A percentile compares a stretch with the other conserved stretches of the same genome.
These are phyloP conservation scores for Corythornis cristatus DNA, from an alignment of 2,113 vertebrate species.

Conservation along the genomic window DNA sequence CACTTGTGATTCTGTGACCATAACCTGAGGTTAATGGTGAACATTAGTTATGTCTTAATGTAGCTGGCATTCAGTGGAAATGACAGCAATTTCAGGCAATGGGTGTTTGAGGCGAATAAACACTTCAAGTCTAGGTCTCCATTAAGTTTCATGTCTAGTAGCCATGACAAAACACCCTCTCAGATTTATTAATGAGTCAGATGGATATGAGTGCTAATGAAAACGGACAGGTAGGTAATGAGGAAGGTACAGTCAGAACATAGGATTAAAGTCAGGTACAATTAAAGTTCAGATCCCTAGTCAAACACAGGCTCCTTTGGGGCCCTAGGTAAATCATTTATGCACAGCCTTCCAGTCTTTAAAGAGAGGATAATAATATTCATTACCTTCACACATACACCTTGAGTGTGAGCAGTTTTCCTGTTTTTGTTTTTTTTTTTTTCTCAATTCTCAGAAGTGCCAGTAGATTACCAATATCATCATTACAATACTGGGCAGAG, in stretches of 20 bases:
- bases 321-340: conserved; percentile 37
- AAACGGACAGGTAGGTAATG: conserved; percentile 56
- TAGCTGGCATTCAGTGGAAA: not conserved
- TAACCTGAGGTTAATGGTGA: conserved; percentile 21
- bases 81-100: not conserved
- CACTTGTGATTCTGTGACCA: conserved; percentile 11
- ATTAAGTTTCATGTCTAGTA: conserved; percentile 30
- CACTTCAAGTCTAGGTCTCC: not conserved
- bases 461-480: not conserved
- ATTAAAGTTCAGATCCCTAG: conserved; percentile 62
- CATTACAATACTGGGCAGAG: not conserved
- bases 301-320: conserved; percentile 46
- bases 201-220: conserved; percentile 48
- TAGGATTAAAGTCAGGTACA: conserved; percentile 49
- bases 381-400: conserved; percentile 16
- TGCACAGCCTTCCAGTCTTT: conserved; percentile 21
- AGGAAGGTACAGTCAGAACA: conserved; percentile 51
- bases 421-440: not conserved
- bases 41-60: not conserved
- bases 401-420: not conserved
- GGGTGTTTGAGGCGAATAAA: not conserved
- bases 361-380: conserved; percentile 53
- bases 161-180: not conserved
- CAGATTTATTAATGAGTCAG: conserved; percentile 50
- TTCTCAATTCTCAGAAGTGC: conserved; percentile 10